Conservation (phyloP, 2,888 invertebrate genomes). For the Ellobium chinense region DNA sequence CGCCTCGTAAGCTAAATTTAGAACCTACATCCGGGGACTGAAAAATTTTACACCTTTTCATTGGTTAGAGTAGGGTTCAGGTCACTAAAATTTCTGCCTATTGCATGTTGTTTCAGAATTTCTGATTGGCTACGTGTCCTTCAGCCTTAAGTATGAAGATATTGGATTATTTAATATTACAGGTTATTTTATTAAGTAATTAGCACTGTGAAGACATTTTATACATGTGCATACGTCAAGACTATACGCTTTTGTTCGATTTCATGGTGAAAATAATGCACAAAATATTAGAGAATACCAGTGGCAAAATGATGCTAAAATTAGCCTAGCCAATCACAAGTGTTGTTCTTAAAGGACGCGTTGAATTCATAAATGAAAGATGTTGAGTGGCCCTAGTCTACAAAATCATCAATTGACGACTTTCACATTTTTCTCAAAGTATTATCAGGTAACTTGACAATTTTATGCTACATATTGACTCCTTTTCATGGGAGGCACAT, state of each 20-base stretch:
- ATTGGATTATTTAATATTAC: too few relatives aligned
- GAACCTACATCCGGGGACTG: conserved; percentile 42
- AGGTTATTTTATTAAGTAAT: too few relatives aligned
- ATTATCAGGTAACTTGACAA: conserved; percentile 36
- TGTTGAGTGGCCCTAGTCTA: conserved; percentile 75
- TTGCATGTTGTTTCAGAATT: conserved; percentile 16
- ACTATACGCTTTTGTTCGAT: too few relatives aligned
- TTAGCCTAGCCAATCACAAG: conserved; percentile 58
- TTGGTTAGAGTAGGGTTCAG: conserved; percentile 38
- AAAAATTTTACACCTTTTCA: conserved; percentile 27
- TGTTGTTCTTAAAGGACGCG: conserved; percentile 5
- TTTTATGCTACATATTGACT: conserved; percentile 27
- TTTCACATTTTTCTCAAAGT: conserved; percentile 16
- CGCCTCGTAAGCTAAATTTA: conserved; percentile 42
- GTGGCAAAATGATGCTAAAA: conserved; percentile 25
- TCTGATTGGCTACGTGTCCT: conserved; percentile 41
- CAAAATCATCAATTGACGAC: conserved; percentile 74
- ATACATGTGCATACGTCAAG: too few relatives aligned
- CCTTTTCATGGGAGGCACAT: neutral
- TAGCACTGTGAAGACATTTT: too few relatives aligned
- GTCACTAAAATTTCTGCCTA: conserved; percentile 26
- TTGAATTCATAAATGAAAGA: conserved; percentile 70
- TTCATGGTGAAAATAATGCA: too few relatives aligned
- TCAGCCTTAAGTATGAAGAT: too few relatives aligned
- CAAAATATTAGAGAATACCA: too few relatives aligned